phyloP scores from a whole-genome alignment of 1,140 invertebrate genomes.

The Stegodyphus mimosarum region DNA sequence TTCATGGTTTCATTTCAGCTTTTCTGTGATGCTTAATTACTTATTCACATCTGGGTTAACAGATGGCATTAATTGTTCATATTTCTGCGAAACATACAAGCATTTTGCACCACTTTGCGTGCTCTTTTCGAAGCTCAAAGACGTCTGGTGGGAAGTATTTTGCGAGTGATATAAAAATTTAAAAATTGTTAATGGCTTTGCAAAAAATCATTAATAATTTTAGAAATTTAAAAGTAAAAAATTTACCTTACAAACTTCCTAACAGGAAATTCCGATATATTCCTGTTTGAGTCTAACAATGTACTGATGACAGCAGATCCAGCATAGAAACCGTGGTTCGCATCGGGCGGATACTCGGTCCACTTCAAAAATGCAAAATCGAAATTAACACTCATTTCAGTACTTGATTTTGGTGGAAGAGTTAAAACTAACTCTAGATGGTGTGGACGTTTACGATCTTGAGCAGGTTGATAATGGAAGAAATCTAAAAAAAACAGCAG shows the following conservation, averaged over 20 bases:
- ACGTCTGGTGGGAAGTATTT: too few species aligned
- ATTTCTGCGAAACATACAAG: too few species aligned
- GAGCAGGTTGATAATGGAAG: conserved; percentile 81
- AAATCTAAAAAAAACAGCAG: conserved; percentile 16
- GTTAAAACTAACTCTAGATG: conserved; percentile 88
- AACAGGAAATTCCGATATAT: conserved; percentile 10
- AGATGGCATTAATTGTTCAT: too few species aligned
- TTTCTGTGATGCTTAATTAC: too few species aligned
- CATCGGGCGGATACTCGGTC: conserved; percentile 99
- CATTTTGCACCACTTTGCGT: too few species aligned
- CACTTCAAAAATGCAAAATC: conserved; percentile 96
- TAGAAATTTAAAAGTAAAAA: background rate
- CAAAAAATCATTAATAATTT: too few species aligned
- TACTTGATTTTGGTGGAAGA: conserved; percentile 82
- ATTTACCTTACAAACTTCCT: background rate
- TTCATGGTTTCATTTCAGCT: too few species aligned
- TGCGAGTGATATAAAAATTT: too few species aligned
- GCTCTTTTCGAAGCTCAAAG: too few species aligned
- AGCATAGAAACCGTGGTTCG: conserved; percentile 97
- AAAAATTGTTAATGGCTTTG: too few species aligned
- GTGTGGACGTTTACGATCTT: conserved; percentile 84
- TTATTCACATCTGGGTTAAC: too few species aligned
- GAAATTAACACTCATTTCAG: conserved; percentile 87
- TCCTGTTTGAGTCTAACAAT: conserved; percentile 24
- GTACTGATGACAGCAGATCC: conserved; percentile 84